Base-by-base conservation (phyloP, 2,888 invertebrate species). In the Unio pictorum region DNA sequence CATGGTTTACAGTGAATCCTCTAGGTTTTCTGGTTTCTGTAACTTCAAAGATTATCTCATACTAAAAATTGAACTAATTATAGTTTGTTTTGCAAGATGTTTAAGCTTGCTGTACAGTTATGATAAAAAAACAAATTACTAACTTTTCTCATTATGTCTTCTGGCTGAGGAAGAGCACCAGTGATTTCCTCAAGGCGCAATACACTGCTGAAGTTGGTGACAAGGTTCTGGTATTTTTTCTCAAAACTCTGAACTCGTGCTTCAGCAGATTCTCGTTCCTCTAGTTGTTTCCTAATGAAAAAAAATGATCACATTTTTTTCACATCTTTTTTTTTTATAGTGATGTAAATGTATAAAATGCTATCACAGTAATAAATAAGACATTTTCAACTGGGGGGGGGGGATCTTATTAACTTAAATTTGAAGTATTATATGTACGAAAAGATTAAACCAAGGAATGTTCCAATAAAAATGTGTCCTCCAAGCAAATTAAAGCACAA, bases 241-340 rank as follows among this genome's bases (percentile, higher is more conserved):
- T 85, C 81, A 26, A 81, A 72, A 23, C 74, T 62, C 18, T 74
- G 75, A 26, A 78, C 69, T 69, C 80, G 74, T 8, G 81, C 76
- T 64, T 86, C 85, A 3, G 83, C 80, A 20, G 76, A 71, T 28
- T 88, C 88, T 73, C 84, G 72, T 55, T 86, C 87, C 61, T 85
- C 82, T 55, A 87, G 74, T 56, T 84, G 82, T 66, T 82, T 83
- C 70, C 88, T 87, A 69, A 18, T 59, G n/a, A 34, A 59, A 65
- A 66, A 55, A 61, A 55, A 20, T 56, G 34, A 68, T 45, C 28
- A 64, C 0, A 3, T n/a, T 11, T 61, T 23, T 18, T 28, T 28
- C 20, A 1, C 15, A 58, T 4, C n/a, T 23, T 26, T 23, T 58
- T 58, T 58, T 11, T 26, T 23, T 58, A 23, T 18, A 11, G 62